A percentile compares a stretch with the other conserved stretches of the same genome.
phyloP scores from a whole-genome alignment of 2,888 invertebrate genomes.

The Rapana venosa region DNA sequence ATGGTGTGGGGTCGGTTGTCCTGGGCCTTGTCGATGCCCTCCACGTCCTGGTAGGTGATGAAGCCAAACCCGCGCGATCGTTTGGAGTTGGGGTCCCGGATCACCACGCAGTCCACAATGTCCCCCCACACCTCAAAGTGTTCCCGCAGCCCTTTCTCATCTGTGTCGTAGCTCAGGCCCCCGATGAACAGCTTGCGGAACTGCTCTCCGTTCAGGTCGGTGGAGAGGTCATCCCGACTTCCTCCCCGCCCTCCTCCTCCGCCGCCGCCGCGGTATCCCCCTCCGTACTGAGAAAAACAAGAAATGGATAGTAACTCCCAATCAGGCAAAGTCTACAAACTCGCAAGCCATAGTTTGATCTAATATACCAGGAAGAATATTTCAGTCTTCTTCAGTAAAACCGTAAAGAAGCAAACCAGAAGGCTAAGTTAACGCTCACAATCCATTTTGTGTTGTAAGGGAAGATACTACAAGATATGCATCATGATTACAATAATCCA shows the following conservation, averaged over 20 bases:
- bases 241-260: constrained; percentile 40
- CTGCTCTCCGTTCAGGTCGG: constrained; percentile 76
- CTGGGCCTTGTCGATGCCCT: constrained; percentile 98
- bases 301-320: background rate
- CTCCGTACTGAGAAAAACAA: constrained; percentile 9
- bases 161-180: constrained; percentile 94
- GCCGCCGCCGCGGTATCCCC: constrained; percentile 44
- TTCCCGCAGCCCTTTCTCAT: constrained; percentile 92
- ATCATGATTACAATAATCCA: no score
- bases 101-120: constrained; percentile 78
- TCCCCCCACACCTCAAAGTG: constrained; percentile 98
- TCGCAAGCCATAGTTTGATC: background rate
- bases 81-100: constrained; percentile 70
- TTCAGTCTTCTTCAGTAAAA: background rate
- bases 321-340: background rate
- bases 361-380: background rate
- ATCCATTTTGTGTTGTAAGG: background rate
- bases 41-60: constrained; percentile 94
- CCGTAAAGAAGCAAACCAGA: background rate
- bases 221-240: constrained; percentile 49
- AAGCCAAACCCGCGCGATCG: constrained; percentile 98
- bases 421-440: background rate
- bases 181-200: constrained; percentile 96
- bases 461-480: no score
- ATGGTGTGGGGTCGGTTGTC: constrained; percentile 89